A percentile compares a stretch with the other conserved stretches of the same genome.
These are phyloP conservation scores for Rhagophthalmus giganteus DNA, from an alignment of 2,888 invertebrate genomes.

Conservation along the genomic window DNA sequence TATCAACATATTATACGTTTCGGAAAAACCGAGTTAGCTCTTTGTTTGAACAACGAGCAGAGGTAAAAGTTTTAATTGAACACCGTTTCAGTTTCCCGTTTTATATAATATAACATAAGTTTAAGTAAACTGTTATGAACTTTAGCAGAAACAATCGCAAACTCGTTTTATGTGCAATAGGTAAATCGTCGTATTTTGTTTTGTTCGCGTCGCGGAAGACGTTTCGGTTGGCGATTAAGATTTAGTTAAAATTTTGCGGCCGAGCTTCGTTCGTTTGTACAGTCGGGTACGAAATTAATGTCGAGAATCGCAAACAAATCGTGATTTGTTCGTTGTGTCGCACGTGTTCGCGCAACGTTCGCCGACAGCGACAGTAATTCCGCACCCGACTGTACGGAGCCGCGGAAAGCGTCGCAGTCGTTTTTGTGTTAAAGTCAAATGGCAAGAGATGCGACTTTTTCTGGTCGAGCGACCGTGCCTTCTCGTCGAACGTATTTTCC, in stretches of 20 bases:
- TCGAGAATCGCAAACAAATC: too few relatives aligned
- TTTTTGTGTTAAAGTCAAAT: slow-evolving; percentile 23
- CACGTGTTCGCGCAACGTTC: background rate
- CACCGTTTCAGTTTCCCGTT: slow-evolving; percentile 20
- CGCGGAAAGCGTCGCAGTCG: slow-evolving; percentile 11
- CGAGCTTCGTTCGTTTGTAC: too few relatives aligned
- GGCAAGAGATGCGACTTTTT: slow-evolving; percentile 15
- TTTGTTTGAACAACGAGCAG: slow-evolving; percentile 14
- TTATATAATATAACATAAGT: slow-evolving; percentile 10
- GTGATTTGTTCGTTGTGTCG: too few relatives aligned
- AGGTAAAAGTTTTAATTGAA: slow-evolving; percentile 23
- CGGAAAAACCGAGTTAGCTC: slow-evolving; percentile 9
- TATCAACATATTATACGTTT: slow-evolving; percentile 24
- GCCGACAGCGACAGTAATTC: background rate
- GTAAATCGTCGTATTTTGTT: background rate
- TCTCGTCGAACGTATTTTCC: slow-evolving; percentile 11
- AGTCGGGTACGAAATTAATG: background rate
- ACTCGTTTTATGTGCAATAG: background rate
- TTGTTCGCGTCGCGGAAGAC: too few relatives aligned
- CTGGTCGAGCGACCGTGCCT: slow-evolving; percentile 6
- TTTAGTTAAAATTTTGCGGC: too few relatives aligned
- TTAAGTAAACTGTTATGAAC: slow-evolving; percentile 12
- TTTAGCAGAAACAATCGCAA: slow-evolving; percentile 12
- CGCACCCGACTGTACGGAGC: too few relatives aligned
- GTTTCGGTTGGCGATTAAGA: too few relatives aligned